Evolutionary conservation across 1,140 invertebrate genomes (phyloP).

Genomic region (Chymomyza costata): DNA sequence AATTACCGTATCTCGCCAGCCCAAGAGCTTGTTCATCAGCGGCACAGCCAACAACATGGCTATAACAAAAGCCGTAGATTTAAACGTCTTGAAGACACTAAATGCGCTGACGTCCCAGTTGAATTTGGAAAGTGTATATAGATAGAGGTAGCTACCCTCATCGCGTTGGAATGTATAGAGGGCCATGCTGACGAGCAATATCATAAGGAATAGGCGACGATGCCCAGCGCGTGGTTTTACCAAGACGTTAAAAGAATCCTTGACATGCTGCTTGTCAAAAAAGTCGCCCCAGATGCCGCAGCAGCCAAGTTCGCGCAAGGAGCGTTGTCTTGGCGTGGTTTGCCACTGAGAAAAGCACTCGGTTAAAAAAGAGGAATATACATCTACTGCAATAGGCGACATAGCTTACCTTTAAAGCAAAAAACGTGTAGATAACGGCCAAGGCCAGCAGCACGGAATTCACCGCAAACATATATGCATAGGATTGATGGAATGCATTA

Average conservation of each 20-base stretch:
- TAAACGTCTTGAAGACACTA: conserved; percentile 83
- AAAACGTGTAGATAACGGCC: conserved; percentile 80
- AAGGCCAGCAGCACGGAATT: conserved; percentile 79
- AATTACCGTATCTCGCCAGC: conserved; percentile 81
- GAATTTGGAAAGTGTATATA: conserved; percentile 82
- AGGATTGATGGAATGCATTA: conserved; percentile 78
- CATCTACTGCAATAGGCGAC: not conserved
- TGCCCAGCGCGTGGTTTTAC: conserved; percentile 77
- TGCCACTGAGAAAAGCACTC: conserved; percentile 76
- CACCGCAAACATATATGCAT: conserved; percentile 82
- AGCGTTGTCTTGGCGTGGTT: conserved; percentile 79
- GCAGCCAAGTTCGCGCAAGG: conserved; percentile 77
- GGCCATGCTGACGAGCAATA: conserved; percentile 82
- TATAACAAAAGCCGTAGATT: conserved; percentile 81
- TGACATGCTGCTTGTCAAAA: conserved; percentile 82
- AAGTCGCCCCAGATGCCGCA: conserved; percentile 81
- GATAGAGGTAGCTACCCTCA: conserved; percentile 81
- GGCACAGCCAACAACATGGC: conserved; percentile 82
- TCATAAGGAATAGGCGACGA: conserved; percentile 79
- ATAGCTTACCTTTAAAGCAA: conserved; percentile 72
- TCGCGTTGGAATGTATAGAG: conserved; percentile 88
- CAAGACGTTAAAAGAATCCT: conserved; percentile 79
- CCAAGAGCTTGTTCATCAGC: conserved; percentile 80
- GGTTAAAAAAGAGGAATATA: not conserved
- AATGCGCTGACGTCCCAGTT: conserved; percentile 80